Base-by-base conservation (phyloP, 2,113 vertebrate species). In the Corythoichthys haematopterus region DNA sequence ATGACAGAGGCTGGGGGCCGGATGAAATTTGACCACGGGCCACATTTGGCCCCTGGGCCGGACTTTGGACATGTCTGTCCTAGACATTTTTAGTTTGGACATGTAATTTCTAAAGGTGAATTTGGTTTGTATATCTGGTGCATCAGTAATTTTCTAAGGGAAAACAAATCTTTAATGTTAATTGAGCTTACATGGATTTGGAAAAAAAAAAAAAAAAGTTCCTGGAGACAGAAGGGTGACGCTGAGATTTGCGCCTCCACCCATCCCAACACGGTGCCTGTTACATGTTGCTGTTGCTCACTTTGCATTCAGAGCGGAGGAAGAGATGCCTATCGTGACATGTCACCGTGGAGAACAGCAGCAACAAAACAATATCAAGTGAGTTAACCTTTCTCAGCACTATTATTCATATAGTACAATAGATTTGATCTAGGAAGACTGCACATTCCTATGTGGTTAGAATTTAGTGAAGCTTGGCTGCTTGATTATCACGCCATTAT, bases 181-280 rank as follows among this genome's bases (percentile, higher is more conserved):
- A 66, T 80, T 59, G 80, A 28, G 63, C 13, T 56, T 62, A 40
- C 58, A 16, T 2, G 4, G 37, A 66, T 56, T 57, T 6, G 83
- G 74, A 72, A 71, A 79, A 81, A 64, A 28, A 47, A 57, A 61
- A 72, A 65, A 64, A 72, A 43, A 70, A 82, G 72, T 84, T 83
- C 75, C 76, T 80, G 72, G 78, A 77, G 65, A 78, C 68, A 11
- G 57, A 46, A 15, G 65, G 68, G 69, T n/a, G 72, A 70, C 80
- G 64, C 57, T 72, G 67, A 69, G 68, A 74, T 57, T 62, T 62
- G 43, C 43, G 12, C 6, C 6, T 37, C 60, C 60, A 46, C 60
- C 60, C 60, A 28, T 62, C 43, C 60, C 60, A 46, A 46, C 60
- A 6, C 20, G n/a, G 16, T 33, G 60, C 60, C 12, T 62, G 60